Percentiles rank a stretch among this genome's conserved stretches.
phyloP scores from a whole-genome alignment of 2,113 vertebrate genomes.

The Holacanthus passer region DNA sequence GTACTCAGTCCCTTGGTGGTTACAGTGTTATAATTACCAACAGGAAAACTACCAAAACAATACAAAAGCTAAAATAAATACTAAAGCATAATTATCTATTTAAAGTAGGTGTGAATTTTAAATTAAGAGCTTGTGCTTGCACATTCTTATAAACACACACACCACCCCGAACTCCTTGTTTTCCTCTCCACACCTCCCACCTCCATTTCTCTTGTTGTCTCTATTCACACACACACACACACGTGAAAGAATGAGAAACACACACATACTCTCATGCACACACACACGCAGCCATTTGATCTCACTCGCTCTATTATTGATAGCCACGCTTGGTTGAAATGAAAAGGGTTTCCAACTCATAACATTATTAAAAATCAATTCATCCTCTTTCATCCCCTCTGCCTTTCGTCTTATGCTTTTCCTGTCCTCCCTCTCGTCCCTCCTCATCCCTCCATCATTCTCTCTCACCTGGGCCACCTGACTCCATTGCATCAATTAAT shows the following conservation, averaged over 20 bases:
- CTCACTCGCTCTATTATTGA: constrained; percentile 49
- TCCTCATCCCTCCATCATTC: constrained; percentile 42
- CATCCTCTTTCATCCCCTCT: constrained; percentile 49
- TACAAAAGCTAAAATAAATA: background rate
- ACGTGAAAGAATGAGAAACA: constrained; percentile 9
- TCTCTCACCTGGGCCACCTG: constrained; percentile 35
- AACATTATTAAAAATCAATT: constrained; percentile 66
- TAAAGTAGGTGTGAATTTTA: constrained; percentile 15
- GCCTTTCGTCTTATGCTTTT: constrained; percentile 40
- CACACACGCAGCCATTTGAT: constrained; percentile 37
- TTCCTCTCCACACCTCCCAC: constrained; percentile 1
- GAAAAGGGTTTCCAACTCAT: constrained; percentile 56
- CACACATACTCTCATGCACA: background rate
- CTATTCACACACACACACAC: background rate
- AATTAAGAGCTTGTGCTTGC: constrained; percentile 2
- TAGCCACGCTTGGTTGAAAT: constrained; percentile 52
- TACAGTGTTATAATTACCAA: background rate
- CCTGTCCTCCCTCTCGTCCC: constrained; percentile 20
- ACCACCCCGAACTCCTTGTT: background rate
- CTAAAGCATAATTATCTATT: background rate
- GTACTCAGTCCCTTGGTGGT: background rate
- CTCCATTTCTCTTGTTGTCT: constrained; percentile 1
- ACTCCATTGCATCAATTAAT: constrained; percentile 58
- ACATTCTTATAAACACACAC: background rate
- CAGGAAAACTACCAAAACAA: background rate